A percentile compares a stretch with the other conserved stretches of the same genome.
These are phyloP conservation scores for Drosophila leontia DNA, from an alignment of 1,140 invertebrate species.

Conservation along the genomic window DNA sequence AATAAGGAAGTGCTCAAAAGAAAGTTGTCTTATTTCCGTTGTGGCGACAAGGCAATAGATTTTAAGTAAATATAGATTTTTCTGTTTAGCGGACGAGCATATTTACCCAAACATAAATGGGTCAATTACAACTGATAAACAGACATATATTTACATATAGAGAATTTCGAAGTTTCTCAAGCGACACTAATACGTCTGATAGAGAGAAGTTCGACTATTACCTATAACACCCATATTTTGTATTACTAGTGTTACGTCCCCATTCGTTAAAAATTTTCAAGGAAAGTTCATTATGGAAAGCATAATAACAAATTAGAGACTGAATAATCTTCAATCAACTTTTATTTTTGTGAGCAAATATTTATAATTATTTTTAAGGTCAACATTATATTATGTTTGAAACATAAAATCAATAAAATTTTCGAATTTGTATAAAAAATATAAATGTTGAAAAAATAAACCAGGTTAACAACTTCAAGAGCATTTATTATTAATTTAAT, in stretches of 20 bases:
- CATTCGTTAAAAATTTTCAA: not conserved
- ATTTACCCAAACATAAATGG: not conserved
- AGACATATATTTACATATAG: no score
- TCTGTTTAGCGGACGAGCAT: not conserved
- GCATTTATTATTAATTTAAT: no score
- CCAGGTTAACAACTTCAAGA: no score
- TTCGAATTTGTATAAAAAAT: no score
- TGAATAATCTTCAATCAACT: no score
- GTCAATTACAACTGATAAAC: no score
- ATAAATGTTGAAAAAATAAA: no score
- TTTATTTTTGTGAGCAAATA: no score
- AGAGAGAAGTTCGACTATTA: no score
- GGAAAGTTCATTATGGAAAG: not conserved
- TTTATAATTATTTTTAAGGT: no score
- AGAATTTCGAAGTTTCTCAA: not conserved
- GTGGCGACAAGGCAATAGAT: not conserved
- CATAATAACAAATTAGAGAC: not conserved
- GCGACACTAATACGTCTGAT: not conserved
- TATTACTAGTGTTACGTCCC: not conserved
- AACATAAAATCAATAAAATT: no score
- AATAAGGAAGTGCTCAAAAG: constrained; percentile 22
- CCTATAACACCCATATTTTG: not conserved
- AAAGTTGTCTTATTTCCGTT: constrained; percentile 35
- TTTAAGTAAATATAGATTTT: not conserved
- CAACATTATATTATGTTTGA: no score